Base-by-base conservation (phyloP, 2,888 invertebrate genomes). In the Drosophila acutilabella region DNA sequence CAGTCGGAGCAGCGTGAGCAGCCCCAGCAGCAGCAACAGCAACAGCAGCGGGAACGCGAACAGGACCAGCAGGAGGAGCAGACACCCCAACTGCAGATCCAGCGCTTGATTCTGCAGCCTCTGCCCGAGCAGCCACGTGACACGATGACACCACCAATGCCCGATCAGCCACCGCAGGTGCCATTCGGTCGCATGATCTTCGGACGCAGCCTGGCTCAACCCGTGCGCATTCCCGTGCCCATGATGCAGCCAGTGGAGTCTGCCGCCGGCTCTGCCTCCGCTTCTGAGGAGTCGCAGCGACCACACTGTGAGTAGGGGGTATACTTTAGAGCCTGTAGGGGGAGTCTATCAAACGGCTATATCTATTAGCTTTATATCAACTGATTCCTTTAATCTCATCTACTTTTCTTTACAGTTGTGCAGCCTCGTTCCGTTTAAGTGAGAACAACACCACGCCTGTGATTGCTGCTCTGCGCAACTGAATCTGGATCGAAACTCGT, bases 351-450 rank as follows among this genome's bases (percentile, higher is more conserved):
- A 20, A 1, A n/a, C n/a, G n/a, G n/a, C n/a, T n/a, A n/a, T n/a
- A n/a, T n/a, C n/a, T n/a, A n/a, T n/a, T n/a, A n/a, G n/a, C n/a
- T n/a, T n/a, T 20, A 20, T 20, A 20, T 3, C 3, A 20, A 20
- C 23, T 23, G 23, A 6, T 23, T 23, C 23, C 6, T 23, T 60
- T 23, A 18, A 26, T 44, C 36, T 51, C 14, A 59, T 26, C 51
- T 44, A 54, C 61, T 80, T 74, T 66, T n/a, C 7, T 16, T 93
- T 93, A 44, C 93, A 97, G 97, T 95, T 91, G 95, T 97, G 90
- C 97, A 97, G 92, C 97, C 97, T 64, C 95, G 97, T 89, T 95
- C 95, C 68, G 94, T 95, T 74, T 95, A 95, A 95, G 84, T 83
- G 74, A 83, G 74, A 86, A 86, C 78, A 88, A 94, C 90, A 96